A percentile compares a stretch with the other conserved stretches of the same genome.
Evolutionary conservation across 1,140 invertebrate genomes (phyloP).

Genomic region (Scaptomyza graminum): DNA sequence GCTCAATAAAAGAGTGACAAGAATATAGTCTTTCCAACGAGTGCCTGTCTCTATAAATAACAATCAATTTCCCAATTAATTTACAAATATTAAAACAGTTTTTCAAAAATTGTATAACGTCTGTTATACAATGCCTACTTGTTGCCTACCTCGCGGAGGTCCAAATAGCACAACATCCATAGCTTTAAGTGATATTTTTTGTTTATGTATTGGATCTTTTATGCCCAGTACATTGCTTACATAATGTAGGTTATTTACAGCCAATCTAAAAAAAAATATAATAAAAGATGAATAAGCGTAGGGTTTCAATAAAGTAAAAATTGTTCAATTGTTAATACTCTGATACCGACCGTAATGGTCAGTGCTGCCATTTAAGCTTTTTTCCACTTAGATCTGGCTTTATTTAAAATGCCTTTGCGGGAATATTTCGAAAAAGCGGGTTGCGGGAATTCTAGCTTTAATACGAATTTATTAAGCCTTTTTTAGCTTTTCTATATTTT

Average conservation of each 20-base stretch:
- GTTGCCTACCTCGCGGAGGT: slow-evolving; percentile 93
- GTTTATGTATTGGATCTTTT: slow-evolving; percentile 97
- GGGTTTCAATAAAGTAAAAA: background rate
- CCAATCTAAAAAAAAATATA: slow-evolving; percentile 87
- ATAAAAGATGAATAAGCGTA: background rate
- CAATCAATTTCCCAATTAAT: background rate
- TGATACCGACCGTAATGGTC: too few species aligned
- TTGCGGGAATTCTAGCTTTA: too few species aligned
- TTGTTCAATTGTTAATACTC: too few species aligned
- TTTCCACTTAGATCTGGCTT: too few species aligned
- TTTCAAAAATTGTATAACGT: slow-evolving; percentile 1
- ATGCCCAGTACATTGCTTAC: slow-evolving; percentile 95
- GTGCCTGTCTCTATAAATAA: slow-evolving; percentile 85
- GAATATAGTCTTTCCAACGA: slow-evolving; percentile 93
- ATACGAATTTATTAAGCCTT: too few species aligned
- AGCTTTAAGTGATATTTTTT: slow-evolving; percentile 97
- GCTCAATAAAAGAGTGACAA: slow-evolving; percentile 91
- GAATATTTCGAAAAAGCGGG: too few species aligned
- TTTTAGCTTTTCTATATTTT: too few species aligned
- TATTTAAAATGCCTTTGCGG: too few species aligned
- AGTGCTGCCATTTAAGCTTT: too few species aligned
- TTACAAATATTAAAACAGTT: background rate
- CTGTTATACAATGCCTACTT: slow-evolving; percentile 87
- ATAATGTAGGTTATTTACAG: slow-evolving; percentile 95
- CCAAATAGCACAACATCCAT: slow-evolving; percentile 99